phyloP scores from a whole-genome alignment of 2,113 vertebrate species.

The Hemibagrus wyckioides region DNA sequence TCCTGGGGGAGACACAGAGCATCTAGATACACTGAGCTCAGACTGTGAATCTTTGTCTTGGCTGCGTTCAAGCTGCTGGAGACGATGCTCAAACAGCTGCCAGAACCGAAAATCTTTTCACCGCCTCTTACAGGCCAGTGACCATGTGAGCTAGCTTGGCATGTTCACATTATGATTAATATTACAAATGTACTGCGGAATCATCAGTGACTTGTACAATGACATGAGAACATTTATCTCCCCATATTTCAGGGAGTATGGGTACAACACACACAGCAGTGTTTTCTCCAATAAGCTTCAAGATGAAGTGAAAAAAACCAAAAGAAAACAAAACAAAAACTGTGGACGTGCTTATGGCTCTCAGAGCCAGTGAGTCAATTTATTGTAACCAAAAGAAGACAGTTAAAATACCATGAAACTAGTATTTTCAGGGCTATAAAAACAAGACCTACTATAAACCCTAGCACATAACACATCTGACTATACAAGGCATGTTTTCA shows the following conservation, averaged over 20 bases:
- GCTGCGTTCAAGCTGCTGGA: constrained; percentile 54
- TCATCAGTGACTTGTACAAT: constrained; percentile 39
- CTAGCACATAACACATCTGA: not conserved
- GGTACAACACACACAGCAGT: constrained; percentile 12
- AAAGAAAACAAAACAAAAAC: not conserved
- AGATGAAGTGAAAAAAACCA: not conserved
- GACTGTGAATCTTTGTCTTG: constrained; percentile 61
- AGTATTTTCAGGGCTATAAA: constrained; percentile 3
- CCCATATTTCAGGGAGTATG: constrained; percentile 12
- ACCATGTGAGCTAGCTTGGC: constrained; percentile 66
- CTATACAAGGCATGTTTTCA: not conserved
- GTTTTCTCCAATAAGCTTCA: not conserved
- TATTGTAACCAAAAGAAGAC: not conserved
- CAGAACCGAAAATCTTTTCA: constrained; percentile 61
- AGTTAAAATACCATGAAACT: constrained; percentile 7
- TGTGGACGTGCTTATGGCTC: not conserved
- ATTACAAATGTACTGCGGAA: constrained; percentile 55
- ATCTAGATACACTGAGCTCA: constrained; percentile 60
- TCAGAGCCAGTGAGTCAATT: constrained; percentile 13
- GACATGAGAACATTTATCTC: constrained; percentile 36
- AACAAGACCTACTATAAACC: constrained; percentile 4
- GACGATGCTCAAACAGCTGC: constrained; percentile 60
- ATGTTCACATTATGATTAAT: constrained; percentile 62
- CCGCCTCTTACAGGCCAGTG: constrained; percentile 63
- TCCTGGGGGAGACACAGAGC: constrained; percentile 11